Conservation (phyloP, 2,113 vertebrate genomes). For the Axis porcinus region DNA sequence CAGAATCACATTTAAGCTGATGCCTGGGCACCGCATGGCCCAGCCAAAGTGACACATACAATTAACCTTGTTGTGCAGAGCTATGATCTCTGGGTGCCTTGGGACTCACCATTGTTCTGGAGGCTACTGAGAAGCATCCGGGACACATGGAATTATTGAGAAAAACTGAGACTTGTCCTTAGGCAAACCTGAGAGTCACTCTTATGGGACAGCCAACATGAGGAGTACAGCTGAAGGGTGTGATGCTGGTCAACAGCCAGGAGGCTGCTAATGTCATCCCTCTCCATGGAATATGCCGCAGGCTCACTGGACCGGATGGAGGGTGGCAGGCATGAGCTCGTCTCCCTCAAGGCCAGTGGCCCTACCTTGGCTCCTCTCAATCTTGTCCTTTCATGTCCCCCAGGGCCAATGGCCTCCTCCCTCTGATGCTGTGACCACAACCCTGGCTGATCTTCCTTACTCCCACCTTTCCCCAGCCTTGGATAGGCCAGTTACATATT, state of each 20-base stretch:
- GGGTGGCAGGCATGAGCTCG: no score
- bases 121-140: no score
- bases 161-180: not conserved
- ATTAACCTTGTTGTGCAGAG: no score
- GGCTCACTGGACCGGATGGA: not conserved
- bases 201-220: not conserved
- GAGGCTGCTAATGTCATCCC: no score
- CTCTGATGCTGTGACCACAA: not conserved
- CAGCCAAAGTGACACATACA: not conserved
- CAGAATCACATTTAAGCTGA: not conserved
- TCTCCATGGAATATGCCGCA: not conserved
- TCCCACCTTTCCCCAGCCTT: not conserved
- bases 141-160: not conserved
- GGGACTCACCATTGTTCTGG: not conserved
- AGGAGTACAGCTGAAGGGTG: not conserved
- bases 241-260: not conserved
- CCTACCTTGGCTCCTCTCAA: not conserved
- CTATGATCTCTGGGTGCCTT: not conserved
- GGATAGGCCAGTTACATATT: not conserved
- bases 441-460: accelerated
- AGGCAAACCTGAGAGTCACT: no score
- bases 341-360: not conserved
- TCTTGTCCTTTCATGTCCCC: not conserved
- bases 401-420: not conserved
- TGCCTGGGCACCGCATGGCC: not conserved